phyloP scores from a whole-genome alignment of 2,888 invertebrate genomes.

The Chorisops tibialis region DNA sequence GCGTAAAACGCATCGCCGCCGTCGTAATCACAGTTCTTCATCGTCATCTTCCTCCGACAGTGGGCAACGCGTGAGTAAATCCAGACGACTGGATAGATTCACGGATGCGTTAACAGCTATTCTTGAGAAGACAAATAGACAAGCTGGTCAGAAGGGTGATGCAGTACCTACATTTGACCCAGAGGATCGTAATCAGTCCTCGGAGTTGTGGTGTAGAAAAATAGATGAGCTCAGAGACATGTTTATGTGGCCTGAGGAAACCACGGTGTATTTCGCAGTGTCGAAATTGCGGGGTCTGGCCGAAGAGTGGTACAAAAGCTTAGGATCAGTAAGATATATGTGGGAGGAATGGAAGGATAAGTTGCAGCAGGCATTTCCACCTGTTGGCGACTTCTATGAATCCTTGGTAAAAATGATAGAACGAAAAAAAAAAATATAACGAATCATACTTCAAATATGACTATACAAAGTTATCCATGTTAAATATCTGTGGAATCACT shows the following conservation, averaged over 20 bases:
- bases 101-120: too few relatives aligned
- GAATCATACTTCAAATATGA: slow-evolving; percentile 20
- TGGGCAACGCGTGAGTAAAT: too few relatives aligned
- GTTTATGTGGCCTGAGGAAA: slow-evolving; percentile 20
- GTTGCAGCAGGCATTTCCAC: slow-evolving; percentile 11
- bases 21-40: too few relatives aligned
- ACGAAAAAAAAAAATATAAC: neutral
- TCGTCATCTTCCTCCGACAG: too few relatives aligned
- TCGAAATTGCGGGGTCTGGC: slow-evolving; percentile 16
- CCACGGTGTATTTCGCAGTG: slow-evolving; percentile 24
- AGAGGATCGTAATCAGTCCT: slow-evolving; percentile 19
- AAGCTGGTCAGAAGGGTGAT: slow-evolving; percentile 12
- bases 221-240: slow-evolving; percentile 17
- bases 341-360: slow-evolving; percentile 14
- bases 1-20: too few relatives aligned
- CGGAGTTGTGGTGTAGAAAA: slow-evolving; percentile 13
- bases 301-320: slow-evolving; percentile 12
- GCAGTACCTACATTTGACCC: slow-evolving; percentile 19
- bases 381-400: slow-evolving; percentile 4
- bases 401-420: slow-evolving; percentile 2
- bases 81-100: too few relatives aligned
- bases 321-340: neutral
- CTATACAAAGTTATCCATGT: slow-evolving; percentile 12
- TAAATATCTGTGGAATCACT: slow-evolving; percentile 4
- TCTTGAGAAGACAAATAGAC: too few relatives aligned